A percentile compares a stretch with the other conserved stretches of the same genome.
These are phyloP conservation scores for Corythornis vintsioides DNA, from an alignment of 2,113 vertebrate species.

Conservation along the genomic window DNA sequence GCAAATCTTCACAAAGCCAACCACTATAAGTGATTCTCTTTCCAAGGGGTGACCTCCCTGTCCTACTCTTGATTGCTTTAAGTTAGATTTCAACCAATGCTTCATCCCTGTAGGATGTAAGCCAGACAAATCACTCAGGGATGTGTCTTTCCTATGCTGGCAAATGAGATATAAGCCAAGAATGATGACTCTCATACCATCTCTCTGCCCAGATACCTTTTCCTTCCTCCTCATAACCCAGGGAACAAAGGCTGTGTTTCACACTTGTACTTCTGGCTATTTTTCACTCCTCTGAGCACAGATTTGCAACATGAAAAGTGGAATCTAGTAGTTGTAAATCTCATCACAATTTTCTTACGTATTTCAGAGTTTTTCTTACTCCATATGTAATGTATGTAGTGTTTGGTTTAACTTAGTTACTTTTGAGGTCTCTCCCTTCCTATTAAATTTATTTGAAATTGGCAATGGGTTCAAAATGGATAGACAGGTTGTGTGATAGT, in stretches of 20 bases:
- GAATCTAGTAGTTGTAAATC: neutral
- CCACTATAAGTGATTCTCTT: neutral
- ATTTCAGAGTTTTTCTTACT: neutral
- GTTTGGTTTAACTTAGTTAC: neutral
- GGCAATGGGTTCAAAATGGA: neutral
- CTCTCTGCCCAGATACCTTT: neutral
- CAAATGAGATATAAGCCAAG: neutral
- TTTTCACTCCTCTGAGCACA: neutral
- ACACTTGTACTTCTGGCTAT: neutral
- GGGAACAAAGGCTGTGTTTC: neutral
- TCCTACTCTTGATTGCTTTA: neutral
- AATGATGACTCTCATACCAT: neutral
- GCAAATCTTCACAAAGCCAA: neutral
- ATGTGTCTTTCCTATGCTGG: neutral
- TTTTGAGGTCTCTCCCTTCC: neutral
- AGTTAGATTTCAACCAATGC: neutral
- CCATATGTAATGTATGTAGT: neutral
- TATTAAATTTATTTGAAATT: neutral
- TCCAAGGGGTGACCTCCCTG: neutral
- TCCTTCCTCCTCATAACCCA: neutral
- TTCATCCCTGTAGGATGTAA: neutral
- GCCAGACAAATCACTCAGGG: fast-evolving
- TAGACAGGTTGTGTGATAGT: neutral
- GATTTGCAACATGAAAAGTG: neutral
- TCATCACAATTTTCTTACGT: neutral